Evolutionary conservation across 2,797 vertebrate species (phyloP).

Genomic region (Chaenodraco wilsoni): DNA sequence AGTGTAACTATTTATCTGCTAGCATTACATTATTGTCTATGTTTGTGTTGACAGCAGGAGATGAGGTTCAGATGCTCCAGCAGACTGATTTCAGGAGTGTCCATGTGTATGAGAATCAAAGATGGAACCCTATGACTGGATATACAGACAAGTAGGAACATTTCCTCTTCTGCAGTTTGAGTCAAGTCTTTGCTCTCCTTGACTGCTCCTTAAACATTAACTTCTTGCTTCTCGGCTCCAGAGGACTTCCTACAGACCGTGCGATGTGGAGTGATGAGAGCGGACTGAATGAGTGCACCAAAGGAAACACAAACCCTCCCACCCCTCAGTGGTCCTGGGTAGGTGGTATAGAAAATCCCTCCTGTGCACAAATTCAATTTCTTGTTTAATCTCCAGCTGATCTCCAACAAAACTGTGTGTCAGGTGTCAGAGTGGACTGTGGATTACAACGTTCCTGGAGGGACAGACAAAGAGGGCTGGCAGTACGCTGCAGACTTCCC

Average conservation of each 20-base stretch:
- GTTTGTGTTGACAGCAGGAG: conserved; percentile 73
- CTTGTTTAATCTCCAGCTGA: neutral
- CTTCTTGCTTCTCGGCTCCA: conserved; percentile 56
- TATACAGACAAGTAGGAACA: conserved; percentile 91
- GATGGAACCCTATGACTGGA: conserved; percentile 97
- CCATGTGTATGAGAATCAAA: conserved; percentile 95
- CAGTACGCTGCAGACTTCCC: conserved; percentile 97
- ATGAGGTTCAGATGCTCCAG: conserved; percentile 78
- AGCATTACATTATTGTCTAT: neutral
- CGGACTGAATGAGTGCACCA: conserved; percentile 93
- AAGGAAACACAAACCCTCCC: conserved; percentile 89
- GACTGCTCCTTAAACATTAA: neutral
- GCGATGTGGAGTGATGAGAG: conserved; percentile 97
- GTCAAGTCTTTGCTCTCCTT: neutral
- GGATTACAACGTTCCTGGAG: conserved; percentile 87
- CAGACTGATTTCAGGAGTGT: conserved; percentile 91
- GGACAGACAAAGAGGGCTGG: conserved; percentile 95
- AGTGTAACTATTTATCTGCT: neutral
- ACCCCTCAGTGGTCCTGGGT: conserved; percentile 97
- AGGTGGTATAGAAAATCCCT: conserved; percentile 33
- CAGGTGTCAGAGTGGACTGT: conserved; percentile 94
- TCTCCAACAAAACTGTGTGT: conserved; percentile 1
- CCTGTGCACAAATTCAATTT: neutral
- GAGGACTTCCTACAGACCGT: conserved; percentile 94
- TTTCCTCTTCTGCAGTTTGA: neutral